Evolutionary conservation across 2,113 vertebrate genomes (phyloP), one percentile per base, ranked within the genome.

Genomic region (Centropus unirufus): DNA sequence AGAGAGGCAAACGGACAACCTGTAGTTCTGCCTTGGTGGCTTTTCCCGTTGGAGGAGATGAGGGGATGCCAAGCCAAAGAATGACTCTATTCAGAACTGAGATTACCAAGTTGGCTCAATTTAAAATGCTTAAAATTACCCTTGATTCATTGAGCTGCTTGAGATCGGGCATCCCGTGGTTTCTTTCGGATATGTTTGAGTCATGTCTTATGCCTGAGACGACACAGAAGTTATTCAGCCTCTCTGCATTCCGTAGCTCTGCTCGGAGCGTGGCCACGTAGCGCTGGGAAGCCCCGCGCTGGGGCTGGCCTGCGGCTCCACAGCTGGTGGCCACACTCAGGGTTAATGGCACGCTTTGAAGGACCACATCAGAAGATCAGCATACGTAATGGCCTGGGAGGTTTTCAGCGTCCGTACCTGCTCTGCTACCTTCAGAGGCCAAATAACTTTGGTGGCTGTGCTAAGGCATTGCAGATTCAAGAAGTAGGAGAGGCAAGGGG

Each of bases 301-400:
- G 54, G 54, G 86, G 42, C 95, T 92, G 93, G 93, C 83, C 90
- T 57, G 62, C 95, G 95, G 93, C 94, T 88, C 94, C 92, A 93
- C 95, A 97, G 93, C 94, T 97, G 97, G 66, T 80, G 89, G 83
- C 95, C 95, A 96, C 89, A 90, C 95, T 97, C 75, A 83, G 66
- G 80, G 89, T 94, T 92, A 74, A 82, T 72, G 90, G 87, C 86
- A 49, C 1, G 72, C 96, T 97, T 95, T 95, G 90, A 95, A 97
- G 88, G 91, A 34, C 14, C 12, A 84, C 14, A 42, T 89, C 95
- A 91, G 91, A 64, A 83, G 63, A 85, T 81, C 79, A 84, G 94
- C 81, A 72, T 63, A 89, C 9, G 6, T 74, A 92, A 91, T 84
- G 51, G 59, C 63, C 69, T 46, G 66, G 89, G 84, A 95, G 40